A percentile compares a stretch with the other conserved stretches of the same genome.
Evolutionary conservation across 2,797 vertebrate species (phyloP).

Genomic region (Epinephelus awoara): DNA sequence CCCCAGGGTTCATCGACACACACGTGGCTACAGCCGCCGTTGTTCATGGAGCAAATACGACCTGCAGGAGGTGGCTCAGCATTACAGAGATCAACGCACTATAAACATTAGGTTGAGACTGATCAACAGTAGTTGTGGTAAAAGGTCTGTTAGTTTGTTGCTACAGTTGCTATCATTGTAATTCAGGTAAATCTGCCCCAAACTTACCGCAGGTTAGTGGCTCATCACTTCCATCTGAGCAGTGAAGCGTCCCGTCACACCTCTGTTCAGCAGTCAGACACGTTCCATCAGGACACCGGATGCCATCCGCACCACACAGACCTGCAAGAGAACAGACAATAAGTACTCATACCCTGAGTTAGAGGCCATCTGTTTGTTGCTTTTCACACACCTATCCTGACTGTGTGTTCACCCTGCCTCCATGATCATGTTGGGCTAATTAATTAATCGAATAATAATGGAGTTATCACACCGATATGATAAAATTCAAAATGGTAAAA

Average conservation of each 20-base stretch:
- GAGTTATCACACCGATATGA: no score
- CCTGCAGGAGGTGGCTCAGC: constrained; percentile 71
- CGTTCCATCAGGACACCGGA: constrained; percentile 85
- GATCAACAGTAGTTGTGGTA: not conserved
- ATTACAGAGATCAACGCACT: not conserved
- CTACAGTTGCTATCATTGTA: not conserved
- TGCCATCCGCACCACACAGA: constrained; percentile 57
- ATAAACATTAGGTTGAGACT: not conserved
- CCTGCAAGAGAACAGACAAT: constrained; percentile 51
- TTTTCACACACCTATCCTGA: no score
- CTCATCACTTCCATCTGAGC: constrained; percentile 90
- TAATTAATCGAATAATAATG: no score
- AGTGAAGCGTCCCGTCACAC: constrained; percentile 87
- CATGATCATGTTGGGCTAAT: no score
- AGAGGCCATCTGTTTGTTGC: no score
- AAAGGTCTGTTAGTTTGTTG: not conserved
- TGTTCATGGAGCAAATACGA: constrained; percentile 84
- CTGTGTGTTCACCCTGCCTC: no score
- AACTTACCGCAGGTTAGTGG: constrained; percentile 84
- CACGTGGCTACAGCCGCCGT: constrained; percentile 87
- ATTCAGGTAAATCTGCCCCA: not conserved
- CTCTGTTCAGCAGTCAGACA: constrained; percentile 85
- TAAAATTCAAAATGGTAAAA: no score
- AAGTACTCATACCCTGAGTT: not conserved
- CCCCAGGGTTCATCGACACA: constrained; percentile 88